Evolutionary conservation across 2,797 vertebrate genomes (phyloP).

Genomic region (Sarcophilus harrisii): DNA sequence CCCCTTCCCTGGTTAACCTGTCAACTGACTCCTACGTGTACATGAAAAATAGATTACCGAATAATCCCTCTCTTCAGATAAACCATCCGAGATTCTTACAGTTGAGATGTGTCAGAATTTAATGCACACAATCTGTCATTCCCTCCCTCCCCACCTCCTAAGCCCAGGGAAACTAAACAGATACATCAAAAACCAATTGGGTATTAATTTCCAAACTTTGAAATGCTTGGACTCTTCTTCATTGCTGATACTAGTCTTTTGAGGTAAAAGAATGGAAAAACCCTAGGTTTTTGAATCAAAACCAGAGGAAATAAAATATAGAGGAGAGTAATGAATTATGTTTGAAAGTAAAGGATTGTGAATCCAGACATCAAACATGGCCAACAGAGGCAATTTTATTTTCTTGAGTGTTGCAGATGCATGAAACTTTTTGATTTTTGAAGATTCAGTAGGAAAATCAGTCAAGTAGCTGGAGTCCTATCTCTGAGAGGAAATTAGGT

Average conservation of each 20-base stretch:
- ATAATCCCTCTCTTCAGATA: background rate
- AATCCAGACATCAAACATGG: constrained; percentile 56
- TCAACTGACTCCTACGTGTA: background rate
- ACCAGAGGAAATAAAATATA: constrained; percentile 62
- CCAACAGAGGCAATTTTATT: constrained; percentile 50
- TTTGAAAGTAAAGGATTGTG: constrained; percentile 49
- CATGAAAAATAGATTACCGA: background rate
- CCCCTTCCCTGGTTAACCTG: background rate
- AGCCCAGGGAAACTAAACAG: background rate
- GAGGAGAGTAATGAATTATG: constrained; percentile 40
- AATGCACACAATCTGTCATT: background rate
- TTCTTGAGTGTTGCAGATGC: constrained; percentile 52
- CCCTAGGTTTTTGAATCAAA: constrained; percentile 44
- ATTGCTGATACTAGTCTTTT: constrained; percentile 20
- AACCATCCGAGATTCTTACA: background rate
- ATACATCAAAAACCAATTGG: constrained; percentile 8
- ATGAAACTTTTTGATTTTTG: constrained; percentile 59
- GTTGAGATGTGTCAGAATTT: background rate
- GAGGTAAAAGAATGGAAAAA: constrained; percentile 57
- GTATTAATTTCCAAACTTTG: constrained; percentile 38
- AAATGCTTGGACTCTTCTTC: constrained; percentile 7
- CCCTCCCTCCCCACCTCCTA: background rate
- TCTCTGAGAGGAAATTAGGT: constrained; percentile 62
- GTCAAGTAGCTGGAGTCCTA: constrained; percentile 54
- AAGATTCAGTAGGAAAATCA: constrained; percentile 68